Evolutionary conservation across 2,113 vertebrate species (phyloP), one percentile per base, ranked within the genome.

Genomic region (Alethe diademata): DNA sequence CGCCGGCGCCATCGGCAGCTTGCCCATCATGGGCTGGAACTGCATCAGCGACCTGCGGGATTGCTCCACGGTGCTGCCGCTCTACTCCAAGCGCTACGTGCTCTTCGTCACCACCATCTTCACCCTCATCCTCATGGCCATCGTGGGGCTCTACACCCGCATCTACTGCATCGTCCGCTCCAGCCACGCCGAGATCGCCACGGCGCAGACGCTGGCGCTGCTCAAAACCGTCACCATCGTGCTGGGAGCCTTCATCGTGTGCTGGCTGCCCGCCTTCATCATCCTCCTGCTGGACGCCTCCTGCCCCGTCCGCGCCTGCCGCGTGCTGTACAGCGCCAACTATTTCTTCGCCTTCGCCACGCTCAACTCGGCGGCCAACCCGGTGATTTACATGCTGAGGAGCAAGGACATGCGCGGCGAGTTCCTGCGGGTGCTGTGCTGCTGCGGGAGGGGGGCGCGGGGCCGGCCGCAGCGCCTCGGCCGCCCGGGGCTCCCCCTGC

Each of bases 1-100:
- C 69, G 98, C 99, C 1, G 98, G 99, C 62, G 98, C 98, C 43
- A 96, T 99, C 0, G 99, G 99, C 1, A 98, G 99, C 22, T 88
- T 99, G 53, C 99, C 99, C 82, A 99, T 99, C 97, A 97, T 99
- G 5, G 99, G 99, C 3, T 99, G 99, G 99, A 99, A 99, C 98
- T 99, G 99, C 97, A 98, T 99, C 87, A 94, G 97, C 58, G 95
- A 98, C 40, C 95, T 98, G 7, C 11, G 19, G 0, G 97, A 98
- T 12, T 99, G 99, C 91, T 99, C 99, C 29, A 98, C 98, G 0
- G 99, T 99, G 6, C 94, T 99, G 92, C 99, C 99, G 0, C 99
- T 99, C 86, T 99, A 99, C 66, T 98, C 99, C 70, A 99, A 99
- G 86, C 98, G 97, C 18, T 99, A 99, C 89, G 97, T 99, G 43